A percentile compares a stretch with the other conserved stretches of the same genome.
Conservation (phyloP, 2,888 invertebrate species). For the Acleris cristana region DNA sequence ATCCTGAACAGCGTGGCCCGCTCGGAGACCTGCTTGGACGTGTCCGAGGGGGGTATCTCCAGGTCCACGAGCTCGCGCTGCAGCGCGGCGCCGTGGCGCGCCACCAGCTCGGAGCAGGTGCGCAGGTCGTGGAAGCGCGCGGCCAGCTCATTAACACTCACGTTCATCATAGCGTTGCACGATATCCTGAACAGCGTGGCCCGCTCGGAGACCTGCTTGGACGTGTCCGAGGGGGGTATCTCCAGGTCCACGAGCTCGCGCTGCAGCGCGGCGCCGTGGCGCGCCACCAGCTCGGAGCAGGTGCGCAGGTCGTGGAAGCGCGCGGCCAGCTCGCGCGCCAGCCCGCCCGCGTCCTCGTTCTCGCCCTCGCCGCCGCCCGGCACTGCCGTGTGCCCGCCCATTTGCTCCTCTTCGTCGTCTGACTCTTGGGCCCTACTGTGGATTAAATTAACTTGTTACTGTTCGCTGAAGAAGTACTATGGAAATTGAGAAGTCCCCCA, state of each 20-base stretch:
- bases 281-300: constrained; percentile 94
- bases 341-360: constrained; percentile 83
- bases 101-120: constrained; percentile 95
- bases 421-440: constrained; percentile 87
- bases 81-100: constrained; percentile 93
- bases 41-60: constrained; percentile 88
- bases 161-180: constrained; percentile 98
- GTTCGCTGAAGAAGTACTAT: too few relatives aligned
- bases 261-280: constrained; percentile 94
- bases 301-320: constrained; percentile 95
- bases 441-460: not conserved
- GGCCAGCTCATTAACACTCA: constrained; percentile 87
- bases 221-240: constrained; percentile 88
- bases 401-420: constrained; percentile 89
- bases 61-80: constrained; percentile 92
- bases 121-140: constrained; percentile 93
- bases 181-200: constrained; percentile 98
- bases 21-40: constrained; percentile 95
- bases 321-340: constrained; percentile 87
- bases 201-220: constrained; percentile 95
- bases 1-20: constrained; percentile 97
- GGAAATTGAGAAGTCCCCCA: not conserved
- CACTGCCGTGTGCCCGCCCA: constrained; percentile 67
- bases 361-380: constrained; percentile 82
- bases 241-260: constrained; percentile 91